Base-by-base conservation (phyloP, 35 echinoderm and acorn worm species). In the Acanthaster planci region DNA sequence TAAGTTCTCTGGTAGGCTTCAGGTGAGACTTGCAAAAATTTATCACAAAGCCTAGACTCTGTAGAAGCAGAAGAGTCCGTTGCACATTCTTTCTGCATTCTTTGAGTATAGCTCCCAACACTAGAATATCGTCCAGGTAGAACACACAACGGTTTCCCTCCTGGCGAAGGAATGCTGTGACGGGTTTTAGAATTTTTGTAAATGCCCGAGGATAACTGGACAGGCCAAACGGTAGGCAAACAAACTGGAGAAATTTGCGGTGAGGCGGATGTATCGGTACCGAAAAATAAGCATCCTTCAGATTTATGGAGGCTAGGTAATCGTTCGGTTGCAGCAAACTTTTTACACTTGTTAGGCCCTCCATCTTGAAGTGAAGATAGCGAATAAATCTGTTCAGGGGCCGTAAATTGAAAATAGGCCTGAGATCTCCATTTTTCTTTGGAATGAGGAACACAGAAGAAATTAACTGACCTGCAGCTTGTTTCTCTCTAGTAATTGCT, bases 321-420 rank as follows among this genome's bases (percentile, higher is more conserved):
- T 82, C 44, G 9, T 5, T 55, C n/a, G 29, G 47, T 10, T 51
- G 12, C 37, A 88, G 32, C 19, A 88, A 68, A 51, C 19, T 26
- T 35, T 54, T 47, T 8, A 77, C 83, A 18, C 8, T 10, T 18
- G 77, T 27, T 39, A 85, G n/a, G 37, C 30, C 35, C 23, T 76
- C 86, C 77, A 76, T 87, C 52, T 87, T 87, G 76, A 87, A 87
- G 35, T 87, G 85, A 34, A 80, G 68, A 31, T 79, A 50, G 22
- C 19, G 30, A 7, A 80, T 26, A 6, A 37, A 76, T 38, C 79
- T 78, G 47, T 86, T 86, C 52, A 86, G 75, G 4, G 42, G 42
- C 42, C 42, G 42, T 6, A 47, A 12, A 47, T 47, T 47, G 4
- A 47, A 6, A 12, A 47, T 47, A 4, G 42, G 42, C 42, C 42